A percentile compares a stretch with the other conserved stretches of the same genome.
phyloP scores from a whole-genome alignment of 2,113 vertebrate genomes.

The Trochalopteron elliotii region DNA sequence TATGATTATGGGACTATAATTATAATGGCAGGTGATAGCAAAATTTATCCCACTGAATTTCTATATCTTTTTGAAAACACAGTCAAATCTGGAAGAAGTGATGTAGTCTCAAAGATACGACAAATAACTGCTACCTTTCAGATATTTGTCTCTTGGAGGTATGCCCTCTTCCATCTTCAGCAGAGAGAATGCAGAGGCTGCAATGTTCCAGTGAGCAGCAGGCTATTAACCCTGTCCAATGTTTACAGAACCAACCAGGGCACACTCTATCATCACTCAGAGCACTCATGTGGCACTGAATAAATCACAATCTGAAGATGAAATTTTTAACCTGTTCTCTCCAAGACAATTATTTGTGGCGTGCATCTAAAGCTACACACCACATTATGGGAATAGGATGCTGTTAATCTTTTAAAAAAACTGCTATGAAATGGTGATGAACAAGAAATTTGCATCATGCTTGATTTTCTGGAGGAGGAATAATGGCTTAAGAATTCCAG shows the following conservation, averaged over 20 bases:
- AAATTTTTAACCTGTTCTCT: neutral
- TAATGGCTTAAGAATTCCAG: neutral
- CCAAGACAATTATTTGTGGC: neutral
- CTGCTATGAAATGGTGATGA: neutral
- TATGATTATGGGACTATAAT: neutral
- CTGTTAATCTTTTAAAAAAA: neutral
- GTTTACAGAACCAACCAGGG: neutral
- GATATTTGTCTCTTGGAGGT: neutral
- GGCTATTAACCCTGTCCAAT: neutral
- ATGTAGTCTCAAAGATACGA: neutral
- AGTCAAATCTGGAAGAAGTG: neutral
- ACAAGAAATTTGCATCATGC: neutral
- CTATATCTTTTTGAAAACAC: neutral
- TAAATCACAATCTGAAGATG: neutral
- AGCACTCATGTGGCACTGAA: neutral
- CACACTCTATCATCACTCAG: neutral
- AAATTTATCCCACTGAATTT: neutral
- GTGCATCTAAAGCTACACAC: neutral
- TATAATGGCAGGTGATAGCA: neutral
- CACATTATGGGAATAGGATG: neutral
- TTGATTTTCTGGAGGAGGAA: neutral
- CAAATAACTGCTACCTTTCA: neutral
- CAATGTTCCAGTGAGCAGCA: fast-evolving
- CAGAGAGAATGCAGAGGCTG: neutral
- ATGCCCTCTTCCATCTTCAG: neutral